Base-by-base conservation (phyloP, 2,888 invertebrate species). In the Zhuqinia jingwanae region DNA sequence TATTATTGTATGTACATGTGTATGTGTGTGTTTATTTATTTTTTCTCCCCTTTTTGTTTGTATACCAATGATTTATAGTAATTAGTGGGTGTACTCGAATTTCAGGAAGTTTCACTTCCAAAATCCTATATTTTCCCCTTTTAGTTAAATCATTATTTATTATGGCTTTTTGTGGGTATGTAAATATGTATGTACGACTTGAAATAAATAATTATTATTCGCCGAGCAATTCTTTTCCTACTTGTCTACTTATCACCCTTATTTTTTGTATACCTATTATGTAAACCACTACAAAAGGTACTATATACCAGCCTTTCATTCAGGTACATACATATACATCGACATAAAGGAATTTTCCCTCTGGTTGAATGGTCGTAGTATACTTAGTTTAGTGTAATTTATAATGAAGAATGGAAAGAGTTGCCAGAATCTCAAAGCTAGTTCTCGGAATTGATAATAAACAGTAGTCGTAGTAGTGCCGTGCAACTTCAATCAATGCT, bases 31-130 rank as follows among this genome's bases (percentile, higher is more conserved):
- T 36, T 36, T 36, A 36, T 36, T 36, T 36, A 36, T 36, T 36
- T 6, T 36, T 36, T 36, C 8, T 36, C 36, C 5, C 8, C 8
- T 36, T 36, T 6, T 36, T 36, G n/a, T n/a, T n/a, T n/a, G n/a
- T 2, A 47, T 13, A 10, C 47, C 47, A 2, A 56, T 70, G 70
- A 70, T 45, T 70, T 47, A 70, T 70, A 70, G 70, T 70, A 70
- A 70, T 70, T 70, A 70, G 45, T 70, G 70, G 47, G 70, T 47
- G 70, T 70, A 47, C 47, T 70, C 70, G 47, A 45, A 70, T 70
- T 70, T 70, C 70, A 70, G 47, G 70, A 70, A 70, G 70, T 47
- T 25, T 70, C 47, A 70, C 17, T 47, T 47, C 47, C 47, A 70
- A 68, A 70, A 70, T 70, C 70, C 45, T 47, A 13, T 70, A 70